A percentile compares a stretch with the other conserved stretches of the same genome.
These are phyloP conservation scores for Dromiciops gliroides DNA, from an alignment of 2,113 vertebrate species.

Conservation along the genomic window DNA sequence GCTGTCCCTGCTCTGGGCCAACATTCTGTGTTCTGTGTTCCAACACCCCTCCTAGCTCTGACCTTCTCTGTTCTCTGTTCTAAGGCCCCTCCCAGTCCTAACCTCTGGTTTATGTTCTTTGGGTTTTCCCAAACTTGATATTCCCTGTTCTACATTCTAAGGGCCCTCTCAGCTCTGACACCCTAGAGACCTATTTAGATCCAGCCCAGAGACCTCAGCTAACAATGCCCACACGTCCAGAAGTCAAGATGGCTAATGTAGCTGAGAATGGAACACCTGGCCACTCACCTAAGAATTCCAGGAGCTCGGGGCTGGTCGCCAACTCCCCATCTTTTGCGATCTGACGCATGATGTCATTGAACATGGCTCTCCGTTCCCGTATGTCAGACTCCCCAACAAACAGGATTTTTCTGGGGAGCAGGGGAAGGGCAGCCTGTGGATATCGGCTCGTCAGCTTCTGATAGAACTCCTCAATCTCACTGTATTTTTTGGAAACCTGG, in stretches of 20 bases:
- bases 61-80: neutral
- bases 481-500: conserved; percentile 92
- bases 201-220: neutral
- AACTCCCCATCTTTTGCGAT: conserved; percentile 85
- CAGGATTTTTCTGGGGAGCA: conserved; percentile 88
- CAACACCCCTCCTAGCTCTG: neutral
- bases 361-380: conserved; percentile 84
- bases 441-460: conserved; percentile 82
- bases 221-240: neutral
- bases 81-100: too few relatives aligned
- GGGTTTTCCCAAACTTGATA: neutral
- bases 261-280: neutral
- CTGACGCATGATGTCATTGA: conserved; percentile 87
- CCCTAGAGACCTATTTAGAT: neutral
- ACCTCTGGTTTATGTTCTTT: too few relatives aligned
- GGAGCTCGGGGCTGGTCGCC: conserved; percentile 85
- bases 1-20: neutral
- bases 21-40: neutral
- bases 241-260: too few relatives aligned
- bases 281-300: conserved; percentile 89
- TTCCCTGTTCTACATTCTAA: neutral
- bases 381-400: conserved; percentile 91
- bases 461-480: conserved; percentile 90
- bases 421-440: conserved; percentile 81
- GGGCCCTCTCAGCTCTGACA: neutral